These are phyloP conservation scores for Muraenolepis orangiensis DNA, from an alignment of 2,797 vertebrate species.

Conservation along the genomic window DNA sequence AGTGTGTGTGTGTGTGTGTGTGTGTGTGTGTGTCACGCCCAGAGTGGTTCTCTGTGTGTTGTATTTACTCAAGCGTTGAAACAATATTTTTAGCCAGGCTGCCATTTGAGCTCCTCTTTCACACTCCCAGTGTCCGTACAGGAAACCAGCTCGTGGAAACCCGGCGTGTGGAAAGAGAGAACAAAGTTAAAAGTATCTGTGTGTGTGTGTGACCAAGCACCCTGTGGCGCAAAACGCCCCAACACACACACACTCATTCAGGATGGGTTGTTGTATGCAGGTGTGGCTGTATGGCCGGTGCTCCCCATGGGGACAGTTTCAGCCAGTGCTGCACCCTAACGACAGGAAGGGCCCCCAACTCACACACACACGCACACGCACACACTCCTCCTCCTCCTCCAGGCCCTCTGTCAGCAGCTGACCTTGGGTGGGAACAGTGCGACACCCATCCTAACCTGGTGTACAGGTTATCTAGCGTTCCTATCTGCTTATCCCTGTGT, in stretches of 20 bases:
- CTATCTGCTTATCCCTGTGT: slow-evolving; percentile 21
- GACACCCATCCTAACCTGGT: slow-evolving; percentile 15
- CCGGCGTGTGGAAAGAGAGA: slow-evolving; percentile 28
- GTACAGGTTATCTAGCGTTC: neutral
- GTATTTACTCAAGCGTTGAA: slow-evolving; percentile 45
- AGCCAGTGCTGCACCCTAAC: slow-evolving; percentile 1
- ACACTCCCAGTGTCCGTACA: slow-evolving; percentile 34
- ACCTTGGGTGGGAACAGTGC: slow-evolving; percentile 14
- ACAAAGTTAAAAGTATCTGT: slow-evolving; percentile 34
- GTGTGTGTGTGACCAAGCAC: neutral
- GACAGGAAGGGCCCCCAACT: slow-evolving; percentile 48
- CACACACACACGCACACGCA: slow-evolving; percentile 27
- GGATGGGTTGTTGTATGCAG: slow-evolving; percentile 60
- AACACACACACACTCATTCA: slow-evolving; percentile 49
- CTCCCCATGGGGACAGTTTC: slow-evolving; percentile 46
- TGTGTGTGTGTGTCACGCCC: slow-evolving; percentile 19
- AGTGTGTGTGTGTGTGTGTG: neutral
- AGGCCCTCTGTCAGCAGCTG: neutral
- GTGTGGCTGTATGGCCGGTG: slow-evolving; percentile 4
- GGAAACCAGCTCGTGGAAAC: slow-evolving; percentile 38
- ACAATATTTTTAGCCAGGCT: slow-evolving; percentile 35
- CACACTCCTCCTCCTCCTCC: neutral
- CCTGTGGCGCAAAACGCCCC: slow-evolving; percentile 27
- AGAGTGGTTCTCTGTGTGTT: slow-evolving; percentile 39
- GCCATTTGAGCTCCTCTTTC: slow-evolving; percentile 46